Evolutionary conservation across 2,888 invertebrate species (phyloP).

Genomic region (Drosophila maculinotata): DNA sequence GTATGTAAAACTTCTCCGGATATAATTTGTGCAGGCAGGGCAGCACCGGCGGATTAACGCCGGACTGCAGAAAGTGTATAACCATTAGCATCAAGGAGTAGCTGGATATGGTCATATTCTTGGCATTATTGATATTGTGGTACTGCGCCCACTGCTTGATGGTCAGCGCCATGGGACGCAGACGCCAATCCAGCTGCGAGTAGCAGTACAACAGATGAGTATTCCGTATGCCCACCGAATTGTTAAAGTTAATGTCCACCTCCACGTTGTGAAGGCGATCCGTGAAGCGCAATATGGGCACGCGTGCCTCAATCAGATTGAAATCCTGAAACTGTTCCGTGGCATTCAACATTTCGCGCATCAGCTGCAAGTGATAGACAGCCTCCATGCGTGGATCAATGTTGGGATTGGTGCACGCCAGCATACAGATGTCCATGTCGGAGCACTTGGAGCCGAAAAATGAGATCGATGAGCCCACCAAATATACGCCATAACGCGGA

Average conservation of each 20-base stretch:
- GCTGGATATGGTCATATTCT: constrained; percentile 97
- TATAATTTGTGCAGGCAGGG: constrained; percentile 92
- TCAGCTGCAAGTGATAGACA: constrained; percentile 80
- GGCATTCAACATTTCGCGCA: constrained; percentile 80
- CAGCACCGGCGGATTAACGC: constrained; percentile 91
- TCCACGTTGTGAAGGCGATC: constrained; percentile 92
- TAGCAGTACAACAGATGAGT: constrained; percentile 97
- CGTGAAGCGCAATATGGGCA: constrained; percentile 96
- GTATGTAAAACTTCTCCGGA: constrained; percentile 88
- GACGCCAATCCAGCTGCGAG: constrained; percentile 96
- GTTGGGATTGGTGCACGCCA: constrained; percentile 86
- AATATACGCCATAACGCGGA: constrained; percentile 93
- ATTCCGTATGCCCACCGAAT: constrained; percentile 97
- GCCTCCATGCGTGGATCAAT: constrained; percentile 92
- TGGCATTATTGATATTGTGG: constrained; percentile 98
- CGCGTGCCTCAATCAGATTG: constrained; percentile 95
- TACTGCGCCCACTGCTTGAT: constrained; percentile 98
- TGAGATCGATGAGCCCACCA: constrained; percentile 99
- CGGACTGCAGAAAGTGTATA: constrained; percentile 97
- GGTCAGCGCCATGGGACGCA: constrained; percentile 95
- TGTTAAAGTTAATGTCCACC: constrained; percentile 98
- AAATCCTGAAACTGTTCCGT: constrained; percentile 83
- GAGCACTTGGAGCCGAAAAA: constrained; percentile 96
- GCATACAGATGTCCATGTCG: constrained; percentile 98
- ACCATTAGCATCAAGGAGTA: constrained; percentile 99